A percentile compares a stretch with the other conserved stretches of the same genome.
These are phyloP conservation scores for Abrostola tripartita DNA, from an alignment of 2,888 invertebrate species.

Conservation along the genomic window DNA sequence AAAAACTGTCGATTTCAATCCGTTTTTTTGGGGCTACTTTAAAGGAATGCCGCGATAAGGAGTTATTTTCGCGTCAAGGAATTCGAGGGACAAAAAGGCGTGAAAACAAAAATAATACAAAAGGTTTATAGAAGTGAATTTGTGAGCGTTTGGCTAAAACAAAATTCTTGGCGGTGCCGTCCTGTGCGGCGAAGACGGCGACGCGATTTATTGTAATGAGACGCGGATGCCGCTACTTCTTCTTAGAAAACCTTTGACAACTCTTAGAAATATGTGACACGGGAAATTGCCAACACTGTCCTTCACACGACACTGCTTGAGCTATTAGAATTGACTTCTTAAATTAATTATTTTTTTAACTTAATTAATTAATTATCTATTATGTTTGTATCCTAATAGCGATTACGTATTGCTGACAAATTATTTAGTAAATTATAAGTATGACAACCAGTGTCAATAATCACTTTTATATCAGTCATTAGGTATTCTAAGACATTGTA, in stretches of 20 bases:
- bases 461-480: background rate
- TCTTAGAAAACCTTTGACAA: conserved; percentile 81
- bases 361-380: no score
- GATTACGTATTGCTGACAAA: background rate
- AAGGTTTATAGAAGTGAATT: conserved; percentile 86
- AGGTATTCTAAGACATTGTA: background rate
- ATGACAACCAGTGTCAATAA: background rate
- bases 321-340: background rate
- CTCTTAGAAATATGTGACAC: conserved; percentile 79
- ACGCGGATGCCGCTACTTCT: conserved; percentile 76
- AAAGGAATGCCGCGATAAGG: conserved; percentile 87
- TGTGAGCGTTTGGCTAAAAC: conserved; percentile 88
- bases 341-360: no score
- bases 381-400: no score
- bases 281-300: conserved; percentile 58
- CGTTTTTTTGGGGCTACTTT: conserved; percentile 83
- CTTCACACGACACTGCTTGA: conserved; percentile 58
- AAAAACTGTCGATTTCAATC: conserved; percentile 76
- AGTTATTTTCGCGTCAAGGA: conserved; percentile 87
- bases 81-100: conserved; percentile 87
- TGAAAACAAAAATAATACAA: conserved; percentile 88
- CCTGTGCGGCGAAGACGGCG: conserved; percentile 88
- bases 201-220: conserved; percentile 86
- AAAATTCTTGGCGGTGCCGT: conserved; percentile 86
- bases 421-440: background rate